These are phyloP conservation scores for Sapajus apella DNA, from an alignment of 2,113 vertebrate species.

Conservation along the genomic window DNA sequence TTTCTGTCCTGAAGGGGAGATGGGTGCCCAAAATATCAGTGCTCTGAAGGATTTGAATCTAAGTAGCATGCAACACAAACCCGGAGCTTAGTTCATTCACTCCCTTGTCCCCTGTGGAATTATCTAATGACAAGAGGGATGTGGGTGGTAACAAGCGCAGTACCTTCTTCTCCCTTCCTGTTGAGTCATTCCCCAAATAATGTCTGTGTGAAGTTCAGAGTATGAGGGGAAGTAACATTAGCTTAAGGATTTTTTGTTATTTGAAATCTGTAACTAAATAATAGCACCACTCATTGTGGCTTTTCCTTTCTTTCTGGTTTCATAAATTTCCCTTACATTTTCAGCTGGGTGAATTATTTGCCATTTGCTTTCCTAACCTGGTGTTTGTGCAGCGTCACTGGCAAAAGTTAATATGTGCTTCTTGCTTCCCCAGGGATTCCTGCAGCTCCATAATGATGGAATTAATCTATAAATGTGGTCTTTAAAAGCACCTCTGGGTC, in stretches of 20 bases:
- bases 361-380: constrained; percentile 38
- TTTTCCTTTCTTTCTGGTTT: background rate
- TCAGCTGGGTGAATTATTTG: constrained; percentile 35
- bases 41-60: background rate
- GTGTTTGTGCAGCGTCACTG: background rate
- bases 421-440: constrained; percentile 26
- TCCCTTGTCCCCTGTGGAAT: background rate
- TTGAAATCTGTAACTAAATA: constrained; percentile 18
- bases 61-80: background rate
- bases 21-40: background rate
- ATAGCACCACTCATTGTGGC: background rate
- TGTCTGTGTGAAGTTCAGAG: background rate
- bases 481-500: constrained; percentile 52
- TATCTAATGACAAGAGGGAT: background rate
- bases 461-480: constrained; percentile 40
- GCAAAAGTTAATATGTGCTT: constrained; percentile 53
- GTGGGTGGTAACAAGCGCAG: background rate
- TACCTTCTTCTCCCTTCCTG: constrained; percentile 35
- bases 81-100: background rate
- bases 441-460: background rate
- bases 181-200: constrained; percentile 9
- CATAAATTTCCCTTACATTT: constrained; percentile 42
- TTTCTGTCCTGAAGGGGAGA: background rate
- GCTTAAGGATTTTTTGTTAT: constrained; percentile 6
- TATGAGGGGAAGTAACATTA: background rate